These are phyloP conservation scores for Pseudomyrmex flavicornis DNA, from an alignment of 1,140 invertebrate species.

Conservation along the genomic window DNA sequence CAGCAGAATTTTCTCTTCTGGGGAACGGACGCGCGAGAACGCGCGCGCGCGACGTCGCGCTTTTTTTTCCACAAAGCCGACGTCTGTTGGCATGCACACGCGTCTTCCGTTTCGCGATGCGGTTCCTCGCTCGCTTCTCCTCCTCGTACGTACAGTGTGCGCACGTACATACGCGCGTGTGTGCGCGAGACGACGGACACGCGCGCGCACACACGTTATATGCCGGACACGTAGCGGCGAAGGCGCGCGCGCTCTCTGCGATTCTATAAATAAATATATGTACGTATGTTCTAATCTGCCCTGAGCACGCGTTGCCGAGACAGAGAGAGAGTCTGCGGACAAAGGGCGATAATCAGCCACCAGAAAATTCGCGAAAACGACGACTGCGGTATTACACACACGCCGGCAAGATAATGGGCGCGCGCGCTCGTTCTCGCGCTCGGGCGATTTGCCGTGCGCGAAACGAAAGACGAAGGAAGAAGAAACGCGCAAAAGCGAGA, in stretches of 20 bases:
- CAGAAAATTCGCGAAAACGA: slow-evolving; percentile 66
- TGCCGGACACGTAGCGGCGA: slow-evolving; percentile 16
- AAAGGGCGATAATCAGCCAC: slow-evolving; percentile 70
- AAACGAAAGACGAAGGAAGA: not conserved
- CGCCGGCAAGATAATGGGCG: slow-evolving; percentile 21
- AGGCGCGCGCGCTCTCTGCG: slow-evolving; percentile 32
- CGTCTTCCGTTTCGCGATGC: slow-evolving; percentile 68
- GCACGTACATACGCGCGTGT: slow-evolving; percentile 8
- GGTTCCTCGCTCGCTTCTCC: slow-evolving; percentile 27
- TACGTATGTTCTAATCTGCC: slow-evolving; percentile 72
- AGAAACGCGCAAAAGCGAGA: not conserved
- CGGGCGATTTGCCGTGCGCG: not conserved
- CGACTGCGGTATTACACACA: not conserved
- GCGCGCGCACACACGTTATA: not conserved
- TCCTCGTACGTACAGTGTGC: not conserved
- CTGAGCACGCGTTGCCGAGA: slow-evolving; percentile 57
- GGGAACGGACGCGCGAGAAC: slow-evolving; percentile 5
- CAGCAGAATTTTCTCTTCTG: slow-evolving; percentile 18
- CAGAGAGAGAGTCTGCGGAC: slow-evolving; percentile 48
- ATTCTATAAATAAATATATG: slow-evolving; percentile 78
- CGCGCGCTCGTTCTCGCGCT: not conserved
- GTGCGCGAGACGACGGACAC: not conserved
- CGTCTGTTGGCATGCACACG: slow-evolving; percentile 62
- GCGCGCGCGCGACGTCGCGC: slow-evolving; percentile 20
- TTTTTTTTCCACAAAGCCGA: slow-evolving; percentile 50